Conservation (phyloP, 2,888 invertebrate species). For the Ligdia adustata region DNA sequence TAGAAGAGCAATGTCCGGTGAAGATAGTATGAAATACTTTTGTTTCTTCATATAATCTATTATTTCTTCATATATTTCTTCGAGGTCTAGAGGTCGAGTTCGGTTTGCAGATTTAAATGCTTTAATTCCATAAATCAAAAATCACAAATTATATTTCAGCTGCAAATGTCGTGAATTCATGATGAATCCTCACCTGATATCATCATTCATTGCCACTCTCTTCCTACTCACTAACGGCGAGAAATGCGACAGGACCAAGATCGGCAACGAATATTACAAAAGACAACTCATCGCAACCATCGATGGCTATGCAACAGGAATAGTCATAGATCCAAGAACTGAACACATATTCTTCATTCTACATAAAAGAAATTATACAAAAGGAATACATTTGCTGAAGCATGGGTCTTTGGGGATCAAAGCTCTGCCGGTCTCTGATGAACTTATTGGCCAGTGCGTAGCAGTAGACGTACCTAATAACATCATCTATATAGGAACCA, state of each 20-base stretch:
- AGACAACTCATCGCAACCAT: slow-evolving; percentile 69
- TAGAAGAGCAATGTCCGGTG: slow-evolving; percentile 13
- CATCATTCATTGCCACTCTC: slow-evolving; percentile 35
- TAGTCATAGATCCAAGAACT: slow-evolving; percentile 66
- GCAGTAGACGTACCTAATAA: slow-evolving; percentile 59
- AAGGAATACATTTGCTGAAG: slow-evolving; percentile 69
- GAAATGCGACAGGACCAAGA: slow-evolving; percentile 70
- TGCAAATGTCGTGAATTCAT: slow-evolving; percentile 52
- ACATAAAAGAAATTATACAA: slow-evolving; percentile 73
- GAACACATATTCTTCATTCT: slow-evolving; percentile 74
- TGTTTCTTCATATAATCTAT: too few relatives aligned
- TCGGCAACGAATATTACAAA: slow-evolving; percentile 69
- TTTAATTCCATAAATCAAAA: too few relatives aligned
- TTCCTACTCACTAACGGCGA: slow-evolving; percentile 44
- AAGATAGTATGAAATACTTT: slow-evolving; percentile 15
- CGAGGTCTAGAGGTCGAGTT: too few relatives aligned
- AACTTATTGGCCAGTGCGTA: slow-evolving; percentile 68
- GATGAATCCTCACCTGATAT: slow-evolving; percentile 44
- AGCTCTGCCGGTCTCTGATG: slow-evolving; percentile 66
- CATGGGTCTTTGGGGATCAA: slow-evolving; percentile 72
- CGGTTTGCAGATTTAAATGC: too few relatives aligned
- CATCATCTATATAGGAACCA: slow-evolving; percentile 70
- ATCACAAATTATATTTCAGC: slow-evolving; percentile 27
- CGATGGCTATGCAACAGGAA: slow-evolving; percentile 71
- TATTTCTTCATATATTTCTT: too few relatives aligned